Conservation (phyloP, 2,113 vertebrate species). For the Casuarius casuarius region DNA sequence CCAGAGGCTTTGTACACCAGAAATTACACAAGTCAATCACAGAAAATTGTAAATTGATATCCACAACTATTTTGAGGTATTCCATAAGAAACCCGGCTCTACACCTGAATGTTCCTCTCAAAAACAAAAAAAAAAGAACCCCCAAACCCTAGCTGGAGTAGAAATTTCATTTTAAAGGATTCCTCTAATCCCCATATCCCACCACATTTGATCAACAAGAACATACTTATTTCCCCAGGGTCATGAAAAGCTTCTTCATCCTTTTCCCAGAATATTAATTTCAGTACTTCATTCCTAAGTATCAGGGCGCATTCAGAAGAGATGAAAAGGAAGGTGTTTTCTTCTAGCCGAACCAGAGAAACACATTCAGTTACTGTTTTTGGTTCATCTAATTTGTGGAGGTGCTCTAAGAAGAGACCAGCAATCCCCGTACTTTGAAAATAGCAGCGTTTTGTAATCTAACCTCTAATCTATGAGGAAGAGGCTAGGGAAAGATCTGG, state of each 20-base stretch:
- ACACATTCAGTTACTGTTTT: slow-evolving; percentile 30
- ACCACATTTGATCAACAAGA: background rate
- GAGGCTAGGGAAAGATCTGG: background rate
- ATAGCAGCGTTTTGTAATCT: slow-evolving; percentile 2
- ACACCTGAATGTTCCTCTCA: slow-evolving; percentile 51
- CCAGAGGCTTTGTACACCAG: slow-evolving; percentile 56
- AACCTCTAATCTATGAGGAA: background rate
- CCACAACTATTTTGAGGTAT: slow-evolving; percentile 52
- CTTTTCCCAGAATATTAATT: background rate
- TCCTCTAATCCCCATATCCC: background rate
- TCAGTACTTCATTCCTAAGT: background rate
- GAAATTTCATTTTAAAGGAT: background rate
- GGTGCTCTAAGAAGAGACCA: slow-evolving; percentile 14
- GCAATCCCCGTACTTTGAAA: background rate
- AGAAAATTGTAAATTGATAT: slow-evolving; percentile 9
- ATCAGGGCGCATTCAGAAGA: background rate
- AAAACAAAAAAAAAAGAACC: background rate
- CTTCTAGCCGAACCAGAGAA: slow-evolving; percentile 25
- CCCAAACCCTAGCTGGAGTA: background rate
- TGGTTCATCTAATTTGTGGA: slow-evolving; percentile 17
- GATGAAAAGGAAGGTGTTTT: background rate
- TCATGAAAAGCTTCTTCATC: background rate
- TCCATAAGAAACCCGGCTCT: slow-evolving; percentile 45
- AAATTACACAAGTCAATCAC: slow-evolving; percentile 57
- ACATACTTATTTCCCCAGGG: background rate